Conservation (phyloP, 2,113 vertebrate genomes). For the Scophthalmus maximus region DNA sequence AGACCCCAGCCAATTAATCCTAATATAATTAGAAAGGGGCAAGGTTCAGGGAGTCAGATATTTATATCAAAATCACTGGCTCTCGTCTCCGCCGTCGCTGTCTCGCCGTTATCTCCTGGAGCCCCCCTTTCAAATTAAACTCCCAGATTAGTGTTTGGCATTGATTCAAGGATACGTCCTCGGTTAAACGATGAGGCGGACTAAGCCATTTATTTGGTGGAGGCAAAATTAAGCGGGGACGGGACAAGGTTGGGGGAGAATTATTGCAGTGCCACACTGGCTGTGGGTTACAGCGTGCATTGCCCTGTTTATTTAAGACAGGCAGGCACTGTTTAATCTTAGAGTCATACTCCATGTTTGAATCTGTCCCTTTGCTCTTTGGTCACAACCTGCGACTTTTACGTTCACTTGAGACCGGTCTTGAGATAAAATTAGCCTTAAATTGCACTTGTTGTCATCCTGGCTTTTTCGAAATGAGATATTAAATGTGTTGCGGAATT, state of each 20-base stretch:
- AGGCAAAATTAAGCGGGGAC: conserved; percentile 16
- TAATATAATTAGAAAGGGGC: conserved; percentile 81
- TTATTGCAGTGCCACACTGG: conserved; percentile 37
- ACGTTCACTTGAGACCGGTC: neutral
- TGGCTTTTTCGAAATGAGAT: neutral
- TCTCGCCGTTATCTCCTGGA: conserved; percentile 41
- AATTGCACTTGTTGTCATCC: neutral
- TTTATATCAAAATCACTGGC: conserved; percentile 70
- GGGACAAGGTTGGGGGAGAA: conserved; percentile 47
- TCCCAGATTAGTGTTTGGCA: conserved; percentile 55
- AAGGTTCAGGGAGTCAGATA: conserved; percentile 70
- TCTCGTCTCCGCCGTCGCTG: conserved; percentile 28
- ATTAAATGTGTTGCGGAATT: too few relatives aligned
- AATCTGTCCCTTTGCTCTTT: conserved; percentile 15
- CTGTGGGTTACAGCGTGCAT: conserved; percentile 38
- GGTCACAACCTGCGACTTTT: neutral
- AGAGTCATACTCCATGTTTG: neutral
- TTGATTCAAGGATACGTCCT: conserved; percentile 67
- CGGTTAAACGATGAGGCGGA: conserved; percentile 56
- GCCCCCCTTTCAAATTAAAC: conserved; percentile 51
- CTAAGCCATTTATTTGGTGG: conserved; percentile 6
- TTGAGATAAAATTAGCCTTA: neutral
- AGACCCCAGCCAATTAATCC: conserved; percentile 81
- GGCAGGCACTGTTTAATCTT: neutral
- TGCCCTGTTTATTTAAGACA: conserved; percentile 16